Percentiles rank a stretch among this genome's conserved stretches.
Conservation (phyloP, 2,888 invertebrate species). For the Ctenicera cuprea region DNA sequence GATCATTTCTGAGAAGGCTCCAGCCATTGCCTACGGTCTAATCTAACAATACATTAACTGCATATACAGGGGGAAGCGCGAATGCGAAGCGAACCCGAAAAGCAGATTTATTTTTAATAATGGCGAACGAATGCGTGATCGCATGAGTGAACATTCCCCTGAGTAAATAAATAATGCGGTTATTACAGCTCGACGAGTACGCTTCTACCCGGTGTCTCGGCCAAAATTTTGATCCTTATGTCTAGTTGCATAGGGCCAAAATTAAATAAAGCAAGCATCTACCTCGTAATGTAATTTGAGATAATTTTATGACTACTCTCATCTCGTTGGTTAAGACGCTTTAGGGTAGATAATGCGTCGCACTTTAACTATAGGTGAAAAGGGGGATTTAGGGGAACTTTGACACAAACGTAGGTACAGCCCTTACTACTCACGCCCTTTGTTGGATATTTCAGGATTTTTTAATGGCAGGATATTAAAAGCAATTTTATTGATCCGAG, state of each 20-base stretch:
- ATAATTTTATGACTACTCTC: constrained; percentile 70
- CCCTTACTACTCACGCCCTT: constrained; percentile 31
- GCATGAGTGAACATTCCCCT: constrained; percentile 66
- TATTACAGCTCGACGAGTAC: constrained; percentile 70
- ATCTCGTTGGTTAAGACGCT: constrained; percentile 69
- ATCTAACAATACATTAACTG: constrained; percentile 50
- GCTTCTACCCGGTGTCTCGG: constrained; percentile 49
- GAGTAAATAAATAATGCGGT: constrained; percentile 72
- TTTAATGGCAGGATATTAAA: neutral
- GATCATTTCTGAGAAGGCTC: too few species aligned
- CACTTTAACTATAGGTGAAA: constrained; percentile 64
- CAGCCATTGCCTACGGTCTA: constrained; percentile 15
- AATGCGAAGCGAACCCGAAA: constrained; percentile 59
- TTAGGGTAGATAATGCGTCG: constrained; percentile 66
- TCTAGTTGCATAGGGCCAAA: constrained; percentile 53
- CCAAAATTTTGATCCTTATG: constrained; percentile 58
- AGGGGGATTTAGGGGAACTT: constrained; percentile 55
- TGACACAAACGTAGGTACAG: constrained; percentile 13
- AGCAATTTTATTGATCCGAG: too few species aligned
- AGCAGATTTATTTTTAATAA: constrained; percentile 71
- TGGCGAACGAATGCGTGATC: constrained; percentile 68
- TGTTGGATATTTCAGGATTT: neutral
- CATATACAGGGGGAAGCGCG: constrained; percentile 51
- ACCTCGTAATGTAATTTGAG: constrained; percentile 66
- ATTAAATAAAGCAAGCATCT: constrained; percentile 46